phyloP scores from a whole-genome alignment of 2,113 vertebrate species.

The Bufo bufo region DNA sequence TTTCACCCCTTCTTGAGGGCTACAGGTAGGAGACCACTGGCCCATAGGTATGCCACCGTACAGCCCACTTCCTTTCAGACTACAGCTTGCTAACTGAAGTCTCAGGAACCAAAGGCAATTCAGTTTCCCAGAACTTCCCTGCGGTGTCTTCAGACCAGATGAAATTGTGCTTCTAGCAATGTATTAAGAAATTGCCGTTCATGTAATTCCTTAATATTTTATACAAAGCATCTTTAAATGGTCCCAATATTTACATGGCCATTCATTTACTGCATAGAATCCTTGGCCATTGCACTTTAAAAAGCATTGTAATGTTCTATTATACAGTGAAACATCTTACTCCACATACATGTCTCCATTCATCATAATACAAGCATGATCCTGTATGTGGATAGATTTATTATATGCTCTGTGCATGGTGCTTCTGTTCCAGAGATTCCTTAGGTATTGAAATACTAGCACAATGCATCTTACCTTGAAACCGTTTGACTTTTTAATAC shows the following conservation, averaged over 20 bases:
- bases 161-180: neutral
- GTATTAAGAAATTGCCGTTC: neutral
- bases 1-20: neutral
- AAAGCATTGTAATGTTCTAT: neutral
- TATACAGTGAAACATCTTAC: neutral
- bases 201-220: neutral
- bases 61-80: neutral
- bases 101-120: neutral
- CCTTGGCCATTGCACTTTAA: neutral
- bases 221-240: neutral
- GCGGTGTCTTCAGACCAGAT: neutral
- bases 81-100: neutral
- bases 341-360: neutral
- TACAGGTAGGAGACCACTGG: too few relatives aligned
- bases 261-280: neutral
- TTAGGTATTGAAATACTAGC: neutral
- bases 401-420: neutral
- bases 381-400: neutral
- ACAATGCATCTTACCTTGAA: constrained; percentile 35
- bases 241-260: neutral
- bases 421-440: neutral
- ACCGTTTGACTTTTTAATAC: constrained; percentile 9
- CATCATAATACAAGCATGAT: neutral
- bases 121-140: neutral
- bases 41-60: too few relatives aligned